Evolutionary conservation across 2,888 invertebrate genomes (phyloP).

Genomic region (Epirrhoe alternata): DNA sequence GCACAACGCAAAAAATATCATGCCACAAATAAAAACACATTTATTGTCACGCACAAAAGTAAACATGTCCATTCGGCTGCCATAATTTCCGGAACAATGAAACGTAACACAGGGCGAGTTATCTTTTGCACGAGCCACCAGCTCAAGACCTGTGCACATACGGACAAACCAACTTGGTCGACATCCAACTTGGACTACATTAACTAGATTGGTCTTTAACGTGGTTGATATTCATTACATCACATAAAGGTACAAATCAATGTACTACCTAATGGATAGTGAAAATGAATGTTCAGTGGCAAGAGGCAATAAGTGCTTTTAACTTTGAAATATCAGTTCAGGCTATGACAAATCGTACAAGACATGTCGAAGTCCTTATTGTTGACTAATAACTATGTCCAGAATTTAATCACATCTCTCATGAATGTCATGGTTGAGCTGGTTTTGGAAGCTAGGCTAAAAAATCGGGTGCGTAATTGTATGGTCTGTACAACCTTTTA

Average conservation of each 20-base stretch:
- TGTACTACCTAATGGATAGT: too few species aligned
- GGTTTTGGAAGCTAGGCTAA: not conserved
- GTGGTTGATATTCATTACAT: too few species aligned
- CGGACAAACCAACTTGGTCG: slow-evolving; percentile 15
- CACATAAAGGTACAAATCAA: too few species aligned
- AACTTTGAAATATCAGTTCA: not conserved
- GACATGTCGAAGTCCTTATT: not conserved
- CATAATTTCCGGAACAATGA: slow-evolving; percentile 75
- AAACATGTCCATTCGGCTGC: slow-evolving; percentile 73
- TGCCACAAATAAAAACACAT: slow-evolving; percentile 61
- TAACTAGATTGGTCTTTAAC: slow-evolving; percentile 1
- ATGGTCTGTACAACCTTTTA: slow-evolving; percentile 48
- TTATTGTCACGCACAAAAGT: slow-evolving; percentile 73
- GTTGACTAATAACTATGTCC: not conserved
- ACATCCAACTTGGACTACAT: not conserved
- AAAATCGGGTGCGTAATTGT: slow-evolving; percentile 16
- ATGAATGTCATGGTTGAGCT: too few species aligned
- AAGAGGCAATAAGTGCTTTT: not conserved
- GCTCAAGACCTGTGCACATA: slow-evolving; percentile 53
- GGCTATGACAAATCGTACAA: not conserved
- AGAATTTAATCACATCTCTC: too few species aligned
- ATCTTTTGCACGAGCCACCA: slow-evolving; percentile 69
- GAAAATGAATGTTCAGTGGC: not conserved
- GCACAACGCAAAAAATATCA: slow-evolving; percentile 37
- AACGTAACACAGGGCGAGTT: slow-evolving; percentile 69